Base-by-base conservation (phyloP, 2,113 vertebrate genomes). In the Pseudorectes ferrugineus region DNA sequence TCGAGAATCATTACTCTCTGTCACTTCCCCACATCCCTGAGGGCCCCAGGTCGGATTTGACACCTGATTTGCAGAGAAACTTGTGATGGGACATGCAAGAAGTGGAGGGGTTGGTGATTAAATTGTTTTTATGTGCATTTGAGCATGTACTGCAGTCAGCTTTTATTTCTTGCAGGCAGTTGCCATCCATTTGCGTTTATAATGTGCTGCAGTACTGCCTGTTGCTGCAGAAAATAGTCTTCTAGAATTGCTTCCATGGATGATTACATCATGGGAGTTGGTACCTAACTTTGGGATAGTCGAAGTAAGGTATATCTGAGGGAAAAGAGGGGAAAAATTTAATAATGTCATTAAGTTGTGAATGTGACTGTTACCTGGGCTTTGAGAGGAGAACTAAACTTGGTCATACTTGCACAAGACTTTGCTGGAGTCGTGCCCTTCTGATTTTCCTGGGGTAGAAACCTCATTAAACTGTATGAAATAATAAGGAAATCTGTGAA, bases 121-220 rank as follows among this genome's bases (percentile, higher is more conserved):
- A 92, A 46, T 9, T 43, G 23, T 51, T 75, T 82, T 76, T 15
- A 59, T 43, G 5, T 22, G 48, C 52, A 2, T 75, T 91, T 49
- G 57, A 88, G 71, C 84, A 90, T 35, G 24, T 70, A 36, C 35
- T 48, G 35, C 24, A 84, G 91, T 93, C 87, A 91, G 61, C 77
- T 87, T 93, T 73, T 77, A 38, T 85, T 80, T 93, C 62, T 95
- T 2, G 12, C 70, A 67, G 92, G 85, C 59, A 45, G 49, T 88
- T 85, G 71, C 59, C 62, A 88, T 79, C 52, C 22, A 52, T 88
- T 94, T 89, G 74, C 2, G 1, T 89, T 61, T n/a, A 13, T 38
- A 10, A 14, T 43, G 55, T 91, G 59, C 70, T 72, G 43, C 17
- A 5, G 26, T 42, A 7, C 35, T 79, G 13, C 73, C 11, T 54